Evolutionary conservation across 2,888 invertebrate species (phyloP).

Genomic region (Drosophila recens): DNA sequence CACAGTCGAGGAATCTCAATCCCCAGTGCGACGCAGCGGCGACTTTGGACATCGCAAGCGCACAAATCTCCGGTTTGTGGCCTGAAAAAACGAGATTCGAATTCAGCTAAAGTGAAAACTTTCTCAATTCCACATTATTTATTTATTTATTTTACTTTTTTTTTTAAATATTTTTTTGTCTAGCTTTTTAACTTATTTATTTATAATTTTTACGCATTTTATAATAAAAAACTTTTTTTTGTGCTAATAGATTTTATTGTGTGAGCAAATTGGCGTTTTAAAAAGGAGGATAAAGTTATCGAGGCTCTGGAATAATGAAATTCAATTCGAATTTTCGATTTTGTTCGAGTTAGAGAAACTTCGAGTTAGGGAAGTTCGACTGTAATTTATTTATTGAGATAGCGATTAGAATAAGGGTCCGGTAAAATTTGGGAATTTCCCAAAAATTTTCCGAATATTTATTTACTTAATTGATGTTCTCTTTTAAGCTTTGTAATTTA

Average conservation of each 20-base stretch:
- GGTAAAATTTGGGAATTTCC: too few species aligned
- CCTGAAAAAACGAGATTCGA: constrained; percentile 28
- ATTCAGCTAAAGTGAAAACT: background rate
- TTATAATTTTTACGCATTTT: constrained; percentile 13
- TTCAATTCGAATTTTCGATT: too few species aligned
- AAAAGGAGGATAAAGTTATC: background rate
- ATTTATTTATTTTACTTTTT: constrained; percentile 18
- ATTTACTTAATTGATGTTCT: too few species aligned
- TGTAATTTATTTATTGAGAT: too few species aligned
- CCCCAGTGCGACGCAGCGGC: constrained; percentile 50
- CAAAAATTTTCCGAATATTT: too few species aligned
- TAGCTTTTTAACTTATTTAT: constrained; percentile 25
- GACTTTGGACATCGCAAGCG: constrained; percentile 79
- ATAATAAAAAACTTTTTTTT: constrained; percentile 5
- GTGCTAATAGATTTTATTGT: constrained; percentile 2
- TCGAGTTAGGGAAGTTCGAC: too few species aligned
- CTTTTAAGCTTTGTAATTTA: too few species aligned
- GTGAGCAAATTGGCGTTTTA: background rate
- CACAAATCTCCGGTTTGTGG: constrained; percentile 64
- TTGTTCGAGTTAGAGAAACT: too few species aligned
- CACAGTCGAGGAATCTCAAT: constrained; percentile 32
- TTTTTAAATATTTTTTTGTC: background rate
- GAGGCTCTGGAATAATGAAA: background rate
- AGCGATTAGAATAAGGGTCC: too few species aligned
- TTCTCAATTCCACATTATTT: constrained; percentile 4